Percentiles rank a stretch among this genome's conserved stretches.
Conservation (phyloP, 2,888 invertebrate species). For the Lamellibrachia satsuma region DNA sequence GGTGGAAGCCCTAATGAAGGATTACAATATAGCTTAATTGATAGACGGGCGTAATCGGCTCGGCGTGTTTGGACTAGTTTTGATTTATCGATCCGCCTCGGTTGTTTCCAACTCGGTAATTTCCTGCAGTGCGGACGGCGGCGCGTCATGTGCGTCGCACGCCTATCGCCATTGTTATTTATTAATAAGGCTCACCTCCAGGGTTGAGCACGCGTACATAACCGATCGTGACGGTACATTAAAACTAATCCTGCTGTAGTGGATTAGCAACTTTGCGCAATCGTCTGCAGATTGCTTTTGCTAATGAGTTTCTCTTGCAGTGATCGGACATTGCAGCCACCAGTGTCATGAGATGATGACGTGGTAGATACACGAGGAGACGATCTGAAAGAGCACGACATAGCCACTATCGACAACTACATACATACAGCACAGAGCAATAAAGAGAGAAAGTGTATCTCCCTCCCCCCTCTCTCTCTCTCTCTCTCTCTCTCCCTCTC, state of each 20-base stretch:
- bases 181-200: not conserved
- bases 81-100: constrained; percentile 10
- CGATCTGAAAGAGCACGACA: not conserved
- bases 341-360: not conserved
- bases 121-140: not conserved
- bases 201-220: constrained; percentile 9
- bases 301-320: not conserved
- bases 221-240: constrained; percentile 11
- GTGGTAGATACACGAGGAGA: not conserved
- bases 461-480: too few species aligned
- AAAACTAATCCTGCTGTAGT: constrained; percentile 12
- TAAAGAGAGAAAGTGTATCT: too few species aligned
- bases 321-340: not conserved
- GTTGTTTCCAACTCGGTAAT: not conserved
- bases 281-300: not conserved
- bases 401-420: too few species aligned
- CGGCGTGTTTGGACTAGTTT: constrained; percentile 17
- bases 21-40: constrained; percentile 13
- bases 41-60: constrained; percentile 3
- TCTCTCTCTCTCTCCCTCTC: too few species aligned
- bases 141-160: not conserved
- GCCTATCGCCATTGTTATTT: not conserved
- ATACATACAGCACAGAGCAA: too few species aligned
- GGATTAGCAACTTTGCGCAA: constrained; percentile 13
- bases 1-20: not conserved